phyloP scores from a whole-genome alignment of 1,140 invertebrate genomes.

The Tetramorium parvispinum region DNA sequence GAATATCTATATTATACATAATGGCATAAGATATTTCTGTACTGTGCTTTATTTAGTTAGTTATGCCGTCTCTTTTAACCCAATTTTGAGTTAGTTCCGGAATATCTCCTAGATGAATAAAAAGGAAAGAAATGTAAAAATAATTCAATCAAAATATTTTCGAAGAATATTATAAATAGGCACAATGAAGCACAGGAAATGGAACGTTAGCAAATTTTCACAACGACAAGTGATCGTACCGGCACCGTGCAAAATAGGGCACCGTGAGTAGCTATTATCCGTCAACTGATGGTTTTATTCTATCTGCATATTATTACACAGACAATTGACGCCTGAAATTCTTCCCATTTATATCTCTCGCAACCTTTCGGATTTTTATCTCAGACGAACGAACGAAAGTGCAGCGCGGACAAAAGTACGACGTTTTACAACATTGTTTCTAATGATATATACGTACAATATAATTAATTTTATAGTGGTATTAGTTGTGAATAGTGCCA shows the following conservation, averaged over 20 bases:
- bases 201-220: conserved; percentile 67
- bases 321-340: conserved; percentile 1
- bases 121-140: background rate
- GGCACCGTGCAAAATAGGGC: conserved; percentile 69
- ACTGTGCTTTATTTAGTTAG: background rate
- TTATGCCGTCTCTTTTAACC: background rate
- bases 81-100: too few relatives aligned
- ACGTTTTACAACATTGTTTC: background rate
- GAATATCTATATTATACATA: too few relatives aligned
- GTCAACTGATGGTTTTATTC: conserved; percentile 76
- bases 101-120: background rate
- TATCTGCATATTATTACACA: conserved; percentile 19
- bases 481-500: background rate
- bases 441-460: background rate
- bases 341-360: background rate
- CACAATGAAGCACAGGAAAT: conserved; percentile 56
- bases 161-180: conserved; percentile 10
- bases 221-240: conserved; percentile 41
- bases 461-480: background rate
- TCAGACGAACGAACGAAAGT: background rate
- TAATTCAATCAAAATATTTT: background rate
- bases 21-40: too few relatives aligned
- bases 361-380: background rate
- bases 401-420: background rate
- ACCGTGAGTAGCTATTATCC: conserved; percentile 73